Base-by-base conservation (phyloP, 2,888 invertebrate species). In the Pandemis heparana region DNA sequence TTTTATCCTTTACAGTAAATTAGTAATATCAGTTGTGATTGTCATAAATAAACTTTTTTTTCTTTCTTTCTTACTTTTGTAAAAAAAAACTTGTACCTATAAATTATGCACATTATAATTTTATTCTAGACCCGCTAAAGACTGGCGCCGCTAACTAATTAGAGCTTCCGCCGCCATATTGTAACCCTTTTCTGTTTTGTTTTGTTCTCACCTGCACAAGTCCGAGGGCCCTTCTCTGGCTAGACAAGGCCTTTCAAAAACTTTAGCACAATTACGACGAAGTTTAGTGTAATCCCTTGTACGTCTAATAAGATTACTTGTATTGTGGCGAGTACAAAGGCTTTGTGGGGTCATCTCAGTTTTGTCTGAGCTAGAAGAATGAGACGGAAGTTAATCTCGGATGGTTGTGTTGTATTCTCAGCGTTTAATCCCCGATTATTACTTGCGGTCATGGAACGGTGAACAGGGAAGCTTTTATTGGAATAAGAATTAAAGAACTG, bases 191-290 rank as follows among this genome's bases (percentile, higher is more conserved):
- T 23, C 23, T 23, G 56, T 56, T 56, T 56, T 12, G 23, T 23
- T 23, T 23, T 23, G 3, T 16, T n/a, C 23, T 23, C 56, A 56
- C 56, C 56, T 56, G 56, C 23, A 56, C 56, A 23, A 18, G 23
- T 56, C 56, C 5, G 23, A 56, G 10, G 3, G 56, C 23, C 23
- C 18, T 56, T 23, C 56, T 23, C 18, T 2, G 68, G 48, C 18
- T 56, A 56, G 56, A 53, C 56, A 6, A 59, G 71, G 41, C 67
- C 56, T 79, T 83, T 82, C 83, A 80, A 81, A 83, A 83, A 83
- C 79, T 80, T 82, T 80, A 79, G 76, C 79, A 77, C 81, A 79
- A 82, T 83, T 79, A 80, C 81, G 77, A 75, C 75, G 78, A 78
- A 78, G 79, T 79, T 77, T 80, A 80, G 80, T 79, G 77, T 82